A percentile compares a stretch with the other conserved stretches of the same genome.
phyloP scores from a whole-genome alignment of 2,797 vertebrate genomes.

The Acestrorhynchus altus region DNA sequence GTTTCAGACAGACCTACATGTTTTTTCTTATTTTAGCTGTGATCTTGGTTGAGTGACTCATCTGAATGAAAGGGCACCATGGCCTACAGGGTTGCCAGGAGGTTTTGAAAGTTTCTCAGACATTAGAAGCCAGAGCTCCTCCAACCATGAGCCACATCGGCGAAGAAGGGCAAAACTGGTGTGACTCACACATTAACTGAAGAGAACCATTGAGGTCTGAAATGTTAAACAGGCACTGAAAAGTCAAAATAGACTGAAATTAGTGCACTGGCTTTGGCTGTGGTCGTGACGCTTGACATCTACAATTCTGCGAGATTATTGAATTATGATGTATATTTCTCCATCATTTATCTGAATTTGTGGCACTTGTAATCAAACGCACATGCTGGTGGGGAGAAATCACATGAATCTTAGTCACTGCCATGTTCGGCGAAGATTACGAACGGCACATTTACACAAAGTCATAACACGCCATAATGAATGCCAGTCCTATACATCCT shows the following conservation, averaged over 20 bases:
- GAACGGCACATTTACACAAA: conserved; percentile 33
- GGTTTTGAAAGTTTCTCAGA: conserved; percentile 41
- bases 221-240: conserved; percentile 29
- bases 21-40: conserved; percentile 55
- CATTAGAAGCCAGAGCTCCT: conserved; percentile 40
- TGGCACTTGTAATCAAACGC: conserved; percentile 34
- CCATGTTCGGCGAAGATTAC: conserved; percentile 28
- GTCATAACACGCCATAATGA: conserved; percentile 31
- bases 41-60: conserved; percentile 61
- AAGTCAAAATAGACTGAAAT: conserved; percentile 24
- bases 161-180: conserved; percentile 6
- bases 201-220: conserved; percentile 44
- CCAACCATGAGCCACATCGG: conserved; percentile 27
- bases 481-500: neutral
- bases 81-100: conserved; percentile 38
- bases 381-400: conserved; percentile 32
- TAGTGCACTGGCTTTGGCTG: conserved; percentile 4
- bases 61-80: conserved; percentile 57
- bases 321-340: conserved; percentile 39
- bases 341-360: conserved; percentile 28
- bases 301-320: conserved; percentile 18
- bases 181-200: conserved; percentile 47
- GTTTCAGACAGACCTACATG: conserved; percentile 41
- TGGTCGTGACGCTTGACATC: conserved; percentile 23
- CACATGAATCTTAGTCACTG: conserved; percentile 17